A percentile compares a stretch with the other conserved stretches of the same genome.
These are phyloP conservation scores for Eristalis arbustorum DNA, from an alignment of 2,888 invertebrate species.

Conservation along the genomic window DNA sequence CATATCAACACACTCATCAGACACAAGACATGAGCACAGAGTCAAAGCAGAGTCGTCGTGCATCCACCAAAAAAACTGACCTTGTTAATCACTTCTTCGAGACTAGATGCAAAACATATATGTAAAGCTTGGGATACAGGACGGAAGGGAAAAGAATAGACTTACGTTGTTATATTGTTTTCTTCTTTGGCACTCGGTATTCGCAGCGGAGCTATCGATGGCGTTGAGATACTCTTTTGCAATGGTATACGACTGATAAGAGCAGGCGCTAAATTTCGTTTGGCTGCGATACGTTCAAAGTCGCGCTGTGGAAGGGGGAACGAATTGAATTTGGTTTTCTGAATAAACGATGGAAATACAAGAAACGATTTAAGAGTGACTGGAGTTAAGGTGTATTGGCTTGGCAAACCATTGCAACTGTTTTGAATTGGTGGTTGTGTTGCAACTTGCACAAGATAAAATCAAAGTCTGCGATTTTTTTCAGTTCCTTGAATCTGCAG, in stretches of 20 bases:
- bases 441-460: no score
- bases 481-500: no score
- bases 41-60: neutral
- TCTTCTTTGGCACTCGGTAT: slow-evolving; percentile 83
- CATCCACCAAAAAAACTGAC: neutral
- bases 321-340: neutral
- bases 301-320: slow-evolving; percentile 73
- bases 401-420: neutral
- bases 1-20: neutral
- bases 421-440: neutral
- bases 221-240: slow-evolving; percentile 94
- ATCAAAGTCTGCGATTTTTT: no score
- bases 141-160: slow-evolving; percentile 68
- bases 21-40: neutral
- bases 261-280: slow-evolving; percentile 81
- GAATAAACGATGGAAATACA: neutral
- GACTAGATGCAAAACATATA: slow-evolving; percentile 52
- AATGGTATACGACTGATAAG: slow-evolving; percentile 86
- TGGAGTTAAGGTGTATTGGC: neutral
- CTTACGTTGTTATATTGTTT: slow-evolving; percentile 82
- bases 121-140: slow-evolving; percentile 39
- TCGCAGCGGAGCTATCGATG: slow-evolving; percentile 89
- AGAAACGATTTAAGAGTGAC: neutral
- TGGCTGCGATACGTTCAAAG: slow-evolving; percentile 79
- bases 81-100: slow-evolving; percentile 3